Base-by-base conservation (phyloP, 2,888 invertebrate species). In the Sinhomidia bicolor region DNA sequence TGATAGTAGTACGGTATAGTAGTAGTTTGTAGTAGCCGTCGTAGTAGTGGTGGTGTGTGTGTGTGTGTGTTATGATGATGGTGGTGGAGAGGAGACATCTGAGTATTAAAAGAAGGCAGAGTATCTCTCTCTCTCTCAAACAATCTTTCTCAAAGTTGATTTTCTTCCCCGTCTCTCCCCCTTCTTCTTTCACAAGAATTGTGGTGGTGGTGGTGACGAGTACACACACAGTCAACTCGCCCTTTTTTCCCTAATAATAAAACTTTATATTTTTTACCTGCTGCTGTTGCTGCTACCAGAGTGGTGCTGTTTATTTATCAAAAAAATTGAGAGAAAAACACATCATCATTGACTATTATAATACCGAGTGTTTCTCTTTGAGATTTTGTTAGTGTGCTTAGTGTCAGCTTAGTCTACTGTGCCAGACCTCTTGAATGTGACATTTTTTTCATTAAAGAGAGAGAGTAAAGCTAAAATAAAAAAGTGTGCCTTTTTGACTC, bases 121-220 rank as follows among this genome's bases (percentile, higher is more conserved):
- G 71, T 51, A 83, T 79, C 78, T 79, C 47, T 23, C 78, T 84
- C 51, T 65, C 78, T 65, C 54, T 57, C 20, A 20, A 2, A 26
- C 26, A 32, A 54, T 71, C 57, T 76, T 76, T 57, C 80, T 36
- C 14, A 79, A 57, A 79, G 60, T 60, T 23, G 60, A 60, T 85
- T 86, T 86, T 86, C 71, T 68, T 80, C 80, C 54, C 86, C 41
- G 79, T 71, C 80, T 86, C 74, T 62, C 80, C 68, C 80, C 86
- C 80, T 57, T 54, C 79, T 80, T 80, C 86, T 68, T 86, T 86
- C 86, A 86, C 71, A 86, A 86, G 86, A 86, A 80, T 71, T 65
- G 87, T 87, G 86, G 65, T 86, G 87, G 87, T 87, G 87, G 87
- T 76, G 87, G 81, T 76, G 76, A 79, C 57, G 36, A 79, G 60